Percentiles rank a stretch among this genome's conserved stretches.
phyloP scores from a whole-genome alignment of 2,888 invertebrate genomes.

The Drosophila tanythrix region DNA sequence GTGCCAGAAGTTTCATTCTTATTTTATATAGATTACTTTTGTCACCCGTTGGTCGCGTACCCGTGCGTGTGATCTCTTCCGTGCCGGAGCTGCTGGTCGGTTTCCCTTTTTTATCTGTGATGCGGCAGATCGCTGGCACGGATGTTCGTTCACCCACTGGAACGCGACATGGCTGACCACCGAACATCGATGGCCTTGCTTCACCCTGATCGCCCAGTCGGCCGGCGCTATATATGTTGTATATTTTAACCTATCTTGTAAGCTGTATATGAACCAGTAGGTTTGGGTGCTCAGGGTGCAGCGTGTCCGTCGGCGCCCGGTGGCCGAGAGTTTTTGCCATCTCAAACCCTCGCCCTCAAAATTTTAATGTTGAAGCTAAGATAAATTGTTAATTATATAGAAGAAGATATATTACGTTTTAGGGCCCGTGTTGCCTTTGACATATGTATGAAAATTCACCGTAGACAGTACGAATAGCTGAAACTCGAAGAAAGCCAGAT shows the following conservation, averaged over 20 bases:
- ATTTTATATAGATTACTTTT: constrained; percentile 52
- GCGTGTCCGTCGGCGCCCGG: constrained; percentile 58
- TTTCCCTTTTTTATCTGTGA: constrained; percentile 65
- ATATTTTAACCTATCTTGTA: constrained; percentile 65
- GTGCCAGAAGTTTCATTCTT: constrained; percentile 66
- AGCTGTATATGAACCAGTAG: constrained; percentile 51
- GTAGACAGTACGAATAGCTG: constrained; percentile 40
- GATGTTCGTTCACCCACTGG: constrained; percentile 17
- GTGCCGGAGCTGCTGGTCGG: constrained; percentile 71
- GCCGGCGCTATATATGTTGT: constrained; percentile 58
- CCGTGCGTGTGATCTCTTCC: constrained; percentile 20
- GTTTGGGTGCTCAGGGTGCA: constrained; percentile 49
- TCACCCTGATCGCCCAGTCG: constrained; percentile 45
- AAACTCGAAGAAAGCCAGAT: constrained; percentile 35
- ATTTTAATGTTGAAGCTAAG: constrained; percentile 64
- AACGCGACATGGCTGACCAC: constrained; percentile 19
- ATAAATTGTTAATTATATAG: constrained; percentile 70
- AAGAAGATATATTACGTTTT: constrained; percentile 51
- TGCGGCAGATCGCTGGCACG: constrained; percentile 53
- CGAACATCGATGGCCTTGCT: constrained; percentile 46
- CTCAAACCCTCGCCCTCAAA: constrained; percentile 25
- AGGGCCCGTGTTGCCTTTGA: constrained; percentile 30
- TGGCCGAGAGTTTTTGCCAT: constrained; percentile 32
- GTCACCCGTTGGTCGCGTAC: constrained; percentile 37
- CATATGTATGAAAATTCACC: constrained; percentile 49